These are phyloP conservation scores for Carduelis carduelis DNA, from an alignment of 2,797 vertebrate genomes.

Conservation along the genomic window DNA sequence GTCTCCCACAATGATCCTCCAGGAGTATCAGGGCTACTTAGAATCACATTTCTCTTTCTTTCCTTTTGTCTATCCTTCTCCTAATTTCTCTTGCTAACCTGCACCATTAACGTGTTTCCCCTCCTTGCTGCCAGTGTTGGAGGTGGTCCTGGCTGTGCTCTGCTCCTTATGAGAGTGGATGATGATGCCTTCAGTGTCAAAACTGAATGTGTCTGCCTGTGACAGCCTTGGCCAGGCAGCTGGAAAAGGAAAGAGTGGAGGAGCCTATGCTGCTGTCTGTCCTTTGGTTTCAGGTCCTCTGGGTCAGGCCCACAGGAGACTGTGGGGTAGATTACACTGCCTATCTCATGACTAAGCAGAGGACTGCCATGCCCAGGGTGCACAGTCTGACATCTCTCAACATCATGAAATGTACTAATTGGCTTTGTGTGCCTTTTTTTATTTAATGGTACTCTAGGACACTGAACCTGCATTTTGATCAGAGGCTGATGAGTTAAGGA, in stretches of 20 bases:
- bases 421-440: neutral
- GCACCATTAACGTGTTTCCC: neutral
- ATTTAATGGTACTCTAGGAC: slow-evolving; percentile 8
- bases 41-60: neutral
- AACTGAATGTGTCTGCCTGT: accelerated
- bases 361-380: neutral
- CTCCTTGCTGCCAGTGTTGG: neutral
- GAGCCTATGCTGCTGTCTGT: neutral
- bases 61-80: neutral
- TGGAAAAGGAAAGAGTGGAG: neutral
- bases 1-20: neutral
- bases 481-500: slow-evolving; percentile 34
- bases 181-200: neutral
- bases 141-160: neutral
- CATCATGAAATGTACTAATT: slow-evolving; percentile 4
- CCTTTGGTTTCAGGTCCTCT: neutral
- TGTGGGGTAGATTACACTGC: neutral
- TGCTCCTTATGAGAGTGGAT: accelerated
- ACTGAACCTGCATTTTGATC: slow-evolving; percentile 26
- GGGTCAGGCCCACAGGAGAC: neutral
- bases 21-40: accelerated
- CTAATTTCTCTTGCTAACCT: neutral
- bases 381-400: neutral
- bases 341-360: neutral
- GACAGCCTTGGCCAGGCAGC: neutral